Percentiles rank a stretch among this genome's conserved stretches.
phyloP scores from a whole-genome alignment of 2,888 invertebrate genomes.

The Macrophya annulata region DNA sequence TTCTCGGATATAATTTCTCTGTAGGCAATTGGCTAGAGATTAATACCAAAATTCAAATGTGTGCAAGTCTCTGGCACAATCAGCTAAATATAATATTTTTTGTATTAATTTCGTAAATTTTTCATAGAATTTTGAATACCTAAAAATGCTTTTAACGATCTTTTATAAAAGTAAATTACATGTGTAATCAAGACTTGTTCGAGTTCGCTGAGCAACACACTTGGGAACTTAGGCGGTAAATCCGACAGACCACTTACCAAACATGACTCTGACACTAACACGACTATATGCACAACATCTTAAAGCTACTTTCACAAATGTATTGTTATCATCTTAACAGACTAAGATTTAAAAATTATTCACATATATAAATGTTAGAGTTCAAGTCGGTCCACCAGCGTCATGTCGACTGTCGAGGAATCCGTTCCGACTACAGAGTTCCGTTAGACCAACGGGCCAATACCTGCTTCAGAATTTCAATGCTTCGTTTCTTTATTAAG shows the following conservation, averaged over 20 bases:
- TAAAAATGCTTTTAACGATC: background rate
- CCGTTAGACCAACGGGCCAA: slow-evolving; percentile 72
- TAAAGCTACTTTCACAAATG: slow-evolving; percentile 40
- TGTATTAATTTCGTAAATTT: background rate
- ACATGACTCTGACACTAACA: slow-evolving; percentile 14
- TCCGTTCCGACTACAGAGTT: slow-evolving; percentile 60
- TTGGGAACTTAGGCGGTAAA: slow-evolving; percentile 23
- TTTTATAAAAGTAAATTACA: background rate
- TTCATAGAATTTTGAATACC: background rate
- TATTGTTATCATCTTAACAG: slow-evolving; percentile 32
- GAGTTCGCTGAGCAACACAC: background rate
- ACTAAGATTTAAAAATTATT: slow-evolving; percentile 3
- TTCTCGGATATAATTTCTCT: background rate
- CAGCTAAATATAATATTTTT: background rate
- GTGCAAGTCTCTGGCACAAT: too few relatives aligned
- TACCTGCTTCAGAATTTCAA: slow-evolving; percentile 58
- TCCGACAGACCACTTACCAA: slow-evolving; percentile 40
- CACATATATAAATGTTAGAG: slow-evolving; percentile 8
- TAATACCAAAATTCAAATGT: too few relatives aligned
- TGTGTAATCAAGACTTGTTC: background rate
- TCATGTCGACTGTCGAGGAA: slow-evolving; percentile 38
- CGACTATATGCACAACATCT: slow-evolving; percentile 39
- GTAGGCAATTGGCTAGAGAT: background rate
- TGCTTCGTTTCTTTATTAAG: slow-evolving; percentile 32
- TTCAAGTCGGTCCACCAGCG: slow-evolving; percentile 45